phyloP scores from a whole-genome alignment of 2,797 vertebrate species.

The Rhinella marina region DNA sequence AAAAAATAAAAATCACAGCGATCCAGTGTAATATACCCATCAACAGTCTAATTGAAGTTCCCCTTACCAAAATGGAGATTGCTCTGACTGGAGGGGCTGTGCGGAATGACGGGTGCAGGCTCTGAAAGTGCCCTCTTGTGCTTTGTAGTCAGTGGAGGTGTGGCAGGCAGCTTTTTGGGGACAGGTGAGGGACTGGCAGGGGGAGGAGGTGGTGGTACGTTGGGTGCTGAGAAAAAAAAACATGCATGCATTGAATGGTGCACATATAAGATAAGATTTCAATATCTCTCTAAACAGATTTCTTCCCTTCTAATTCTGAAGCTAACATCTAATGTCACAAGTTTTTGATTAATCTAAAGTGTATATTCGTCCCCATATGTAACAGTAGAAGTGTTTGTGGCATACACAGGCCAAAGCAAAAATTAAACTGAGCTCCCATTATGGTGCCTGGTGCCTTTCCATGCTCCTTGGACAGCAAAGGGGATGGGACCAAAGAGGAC shows the following conservation, averaged over 20 bases:
- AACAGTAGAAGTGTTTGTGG: neutral
- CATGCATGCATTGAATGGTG: neutral
- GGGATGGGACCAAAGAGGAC: neutral
- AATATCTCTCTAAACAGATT: neutral
- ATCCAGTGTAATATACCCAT: neutral
- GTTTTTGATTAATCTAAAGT: no score
- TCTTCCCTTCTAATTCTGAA: neutral
- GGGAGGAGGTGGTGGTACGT: conserved; percentile 67
- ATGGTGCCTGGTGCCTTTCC: neutral
- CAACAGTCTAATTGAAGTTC: neutral
- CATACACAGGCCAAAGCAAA: neutral
- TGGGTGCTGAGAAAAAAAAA: conserved; percentile 67
- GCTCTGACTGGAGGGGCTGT: conserved; percentile 66
- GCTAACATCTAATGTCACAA: no score
- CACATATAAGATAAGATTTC: neutral
- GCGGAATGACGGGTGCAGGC: conserved; percentile 69
- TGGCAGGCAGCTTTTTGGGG: conserved; percentile 58
- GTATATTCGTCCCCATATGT: neutral
- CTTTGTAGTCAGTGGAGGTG: conserved; percentile 70
- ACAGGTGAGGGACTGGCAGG: conserved; percentile 63
- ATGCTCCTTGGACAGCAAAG: neutral
- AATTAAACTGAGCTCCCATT: neutral
- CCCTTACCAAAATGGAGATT: conserved; percentile 67
- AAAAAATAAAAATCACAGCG: neutral
- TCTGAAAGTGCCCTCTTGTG: conserved; percentile 83